phyloP scores from a whole-genome alignment of 2,888 invertebrate genomes.

The Azorinus chamasolen region DNA sequence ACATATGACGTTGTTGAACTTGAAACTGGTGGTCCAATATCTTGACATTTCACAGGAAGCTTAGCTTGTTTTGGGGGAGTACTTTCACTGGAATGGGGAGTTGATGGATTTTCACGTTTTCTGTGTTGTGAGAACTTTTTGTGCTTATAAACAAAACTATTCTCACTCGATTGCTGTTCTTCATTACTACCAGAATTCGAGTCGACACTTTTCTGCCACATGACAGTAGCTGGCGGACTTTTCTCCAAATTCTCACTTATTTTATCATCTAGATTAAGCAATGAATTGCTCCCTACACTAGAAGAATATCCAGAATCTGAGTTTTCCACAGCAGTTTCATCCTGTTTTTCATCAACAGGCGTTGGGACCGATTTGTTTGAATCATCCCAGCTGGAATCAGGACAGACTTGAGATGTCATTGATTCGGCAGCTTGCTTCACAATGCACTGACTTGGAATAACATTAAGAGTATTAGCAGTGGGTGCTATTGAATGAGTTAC shows the following conservation, averaged over 20 bases:
- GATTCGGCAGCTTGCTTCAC: conserved; percentile 73
- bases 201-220: conserved; percentile 24
- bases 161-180: conserved; percentile 34
- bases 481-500: no score
- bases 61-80: conserved; percentile 42
- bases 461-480: conserved; percentile 20
- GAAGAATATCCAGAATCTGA: conserved; percentile 36
- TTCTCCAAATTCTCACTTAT: conserved; percentile 7
- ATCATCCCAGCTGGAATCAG: conserved; percentile 78
- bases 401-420: conserved; percentile 72
- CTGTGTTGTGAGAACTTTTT: conserved; percentile 78
- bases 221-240: not conserved
- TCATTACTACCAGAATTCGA: not conserved
- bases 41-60: not conserved
- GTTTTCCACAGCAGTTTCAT: conserved; percentile 4
- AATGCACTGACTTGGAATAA: conserved; percentile 50
- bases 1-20: conserved; percentile 8
- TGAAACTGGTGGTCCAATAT: conserved; percentile 12
- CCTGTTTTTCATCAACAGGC: not conserved
- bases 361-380: conserved; percentile 23
- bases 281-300: conserved; percentile 39
- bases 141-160: conserved; percentile 71
- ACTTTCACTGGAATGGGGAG: conserved; percentile 31
- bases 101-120: conserved; percentile 54
- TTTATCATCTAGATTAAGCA: conserved; percentile 7